Base-by-base conservation (phyloP, 2,113 vertebrate genomes). In the Corythoichthys intestinalis region DNA sequence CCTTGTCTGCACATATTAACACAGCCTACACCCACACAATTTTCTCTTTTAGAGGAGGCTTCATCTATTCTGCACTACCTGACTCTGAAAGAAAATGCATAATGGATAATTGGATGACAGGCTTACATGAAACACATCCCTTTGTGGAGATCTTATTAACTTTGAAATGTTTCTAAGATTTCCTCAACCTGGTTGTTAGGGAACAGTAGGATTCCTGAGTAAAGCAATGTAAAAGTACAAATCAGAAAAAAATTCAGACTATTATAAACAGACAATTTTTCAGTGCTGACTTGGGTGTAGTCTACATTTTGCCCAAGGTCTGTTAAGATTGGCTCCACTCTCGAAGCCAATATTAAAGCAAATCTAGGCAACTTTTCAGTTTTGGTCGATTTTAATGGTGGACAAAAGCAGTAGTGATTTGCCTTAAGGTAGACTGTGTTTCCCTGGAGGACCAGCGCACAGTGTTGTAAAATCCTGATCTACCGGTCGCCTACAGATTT, bases 11-110 rank as follows among this genome's bases (percentile, higher is more conserved):
- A 86, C 89, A 86, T 85, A 89, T 83, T 90, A 91, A 90, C 89
- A 84, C 83, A 81, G 72, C 71, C 83, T 88, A 46, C 71, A 79
- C 86, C 84, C 88, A 89, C 92, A 94, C 92, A 94, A 92, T 94
- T 94, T 92, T 91, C 90, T 91, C 92, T 91, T 92, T 91, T 91
- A 88, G 90, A 89, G 84, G 64, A 86, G 91, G 82, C 87, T 91
- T 91, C 90, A 92, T 90, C 86, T 88, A 73, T 78, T 85, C 80
- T 92, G 90, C 92, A 93, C 91, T 90, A 90, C 90, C 89, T 93
- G 91, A 93, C 92, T 93, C 91, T 92, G 87, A 90, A 87, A 85
- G 85, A 90, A 92, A 94, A 93, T 92, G 61, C 61, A 47, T 63
- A 47, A 46, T 63, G 44, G 61, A 63, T 63, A 63, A 63, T 34